Evolutionary conservation across 2,888 invertebrate species (phyloP), one percentile per base, ranked within the genome.

Genomic region (Podotricha telesiphe): DNA sequence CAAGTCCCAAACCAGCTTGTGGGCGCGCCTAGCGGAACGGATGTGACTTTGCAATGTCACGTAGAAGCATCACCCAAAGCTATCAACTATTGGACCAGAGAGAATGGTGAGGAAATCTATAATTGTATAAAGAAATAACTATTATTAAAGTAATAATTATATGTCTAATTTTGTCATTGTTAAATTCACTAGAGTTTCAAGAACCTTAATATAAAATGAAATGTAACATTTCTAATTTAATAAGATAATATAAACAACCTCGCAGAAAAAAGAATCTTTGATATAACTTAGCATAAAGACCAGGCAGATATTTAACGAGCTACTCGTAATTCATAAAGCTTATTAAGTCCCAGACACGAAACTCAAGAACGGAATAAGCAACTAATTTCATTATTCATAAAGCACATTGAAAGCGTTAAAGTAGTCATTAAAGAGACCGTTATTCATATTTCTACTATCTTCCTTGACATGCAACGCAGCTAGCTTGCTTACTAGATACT

Each of bases 1-100:
- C 97, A 97, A 95, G 98, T 98, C 79, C 97, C 97, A 79, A 98
- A 97, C 93, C 98, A 98, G 94, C 94, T 98, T 86, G 97, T 98
- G 74, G 98, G 98, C 45, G 97, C 97, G 71, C 97, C 97, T 66
- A 95, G 96, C 77, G 95, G 96, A 79, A 96, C 97, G 75, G 96
- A 97, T 88, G 97, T 98, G 84, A 96, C 96, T 71, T 94, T 98
- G 79, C 96, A 97, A 86, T 95, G 95, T 80, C 96, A 96, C 86
- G 97, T 98, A 70, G 98, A 98, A 87, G 98, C 98, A 68, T 98
- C 97, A 68, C 98, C 98, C 47, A 97, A 97, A 91, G 97, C 98
- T 84, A 98, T 98, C 94, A 98, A 98, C 94, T 98, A 97, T 90
- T 98, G 98, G 98, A 97, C 97, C 73, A 95, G 97, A 84, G 97